phyloP scores from a whole-genome alignment of 1,140 invertebrate genomes.

The Drosophila littoralis region DNA sequence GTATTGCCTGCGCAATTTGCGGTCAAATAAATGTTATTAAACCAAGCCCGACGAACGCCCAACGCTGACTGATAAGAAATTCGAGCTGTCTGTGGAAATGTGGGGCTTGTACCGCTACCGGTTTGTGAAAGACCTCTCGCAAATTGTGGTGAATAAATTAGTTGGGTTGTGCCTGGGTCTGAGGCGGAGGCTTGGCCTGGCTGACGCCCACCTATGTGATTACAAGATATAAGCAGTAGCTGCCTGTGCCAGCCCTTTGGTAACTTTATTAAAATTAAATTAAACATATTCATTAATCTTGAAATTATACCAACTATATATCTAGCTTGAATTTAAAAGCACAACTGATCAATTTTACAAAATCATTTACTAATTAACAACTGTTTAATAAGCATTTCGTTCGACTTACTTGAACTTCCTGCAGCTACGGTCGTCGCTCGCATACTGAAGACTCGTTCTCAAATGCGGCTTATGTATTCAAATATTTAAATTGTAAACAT shows the following conservation, averaged over 20 bases:
- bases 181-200: neutral
- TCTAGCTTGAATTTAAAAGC: neutral
- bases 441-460: slow-evolving; percentile 9
- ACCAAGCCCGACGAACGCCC: slow-evolving; percentile 44
- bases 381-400: neutral
- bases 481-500: slow-evolving; percentile 15
- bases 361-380: neutral
- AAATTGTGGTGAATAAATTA: slow-evolving; percentile 2
- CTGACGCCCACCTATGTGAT: neutral
- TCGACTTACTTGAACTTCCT: slow-evolving; percentile 5
- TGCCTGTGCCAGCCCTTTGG: neutral
- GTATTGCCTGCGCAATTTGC: slow-evolving; percentile 30
- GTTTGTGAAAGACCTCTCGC: slow-evolving; percentile 18
- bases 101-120: neutral
- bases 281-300: neutral
- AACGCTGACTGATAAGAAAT: slow-evolving; percentile 64
- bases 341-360: neutral
- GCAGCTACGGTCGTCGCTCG: slow-evolving; percentile 11
- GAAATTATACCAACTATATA: neutral
- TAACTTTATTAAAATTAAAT: neutral
- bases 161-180: neutral
- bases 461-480: slow-evolving; percentile 25
- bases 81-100: slow-evolving; percentile 28
- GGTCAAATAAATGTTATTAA: slow-evolving; percentile 77
- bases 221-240: neutral